Percentiles rank a stretch among this genome's conserved stretches.
These are phyloP conservation scores for Hyperoplus immaculatus DNA, from an alignment of 2,797 vertebrate species.

Conservation along the genomic window DNA sequence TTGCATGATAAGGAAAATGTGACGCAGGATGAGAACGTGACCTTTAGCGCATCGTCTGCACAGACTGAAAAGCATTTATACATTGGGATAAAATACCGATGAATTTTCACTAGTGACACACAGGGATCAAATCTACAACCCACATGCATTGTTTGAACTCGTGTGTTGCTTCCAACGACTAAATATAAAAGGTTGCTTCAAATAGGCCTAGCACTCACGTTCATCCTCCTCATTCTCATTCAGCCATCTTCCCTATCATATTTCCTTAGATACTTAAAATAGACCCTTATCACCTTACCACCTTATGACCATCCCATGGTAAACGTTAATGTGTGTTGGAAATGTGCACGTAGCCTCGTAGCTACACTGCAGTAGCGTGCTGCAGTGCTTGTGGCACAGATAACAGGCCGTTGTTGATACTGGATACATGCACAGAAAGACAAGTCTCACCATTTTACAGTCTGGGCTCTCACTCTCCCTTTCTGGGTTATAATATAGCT, in stretches of 20 bases:
- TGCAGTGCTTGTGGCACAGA: constrained; percentile 37
- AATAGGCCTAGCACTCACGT: neutral
- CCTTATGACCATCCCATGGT: rapidly evolving
- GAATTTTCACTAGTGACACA: no score
- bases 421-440: constrained; percentile 9
- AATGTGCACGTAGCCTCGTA: neutral
- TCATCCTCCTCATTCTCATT: neutral
- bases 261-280: neutral
- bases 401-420: constrained; percentile 31
- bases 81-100: neutral
- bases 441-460: neutral
- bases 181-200: neutral
- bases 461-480: neutral
- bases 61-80: no score
- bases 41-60: constrained; percentile 70
- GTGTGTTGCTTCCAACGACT: neutral
- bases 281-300: rapidly evolving
- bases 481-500: no score
- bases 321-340: neutral
- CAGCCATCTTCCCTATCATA: neutral
- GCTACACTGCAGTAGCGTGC: constrained; percentile 44
- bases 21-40: constrained; percentile 87
- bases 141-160: rapidly evolving
- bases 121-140: neutral
- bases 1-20: constrained; percentile 73